Percentiles rank a stretch among this genome's conserved stretches.
Evolutionary conservation across 2,113 vertebrate genomes (phyloP).

Genomic region (Carlito syrichta): DNA sequence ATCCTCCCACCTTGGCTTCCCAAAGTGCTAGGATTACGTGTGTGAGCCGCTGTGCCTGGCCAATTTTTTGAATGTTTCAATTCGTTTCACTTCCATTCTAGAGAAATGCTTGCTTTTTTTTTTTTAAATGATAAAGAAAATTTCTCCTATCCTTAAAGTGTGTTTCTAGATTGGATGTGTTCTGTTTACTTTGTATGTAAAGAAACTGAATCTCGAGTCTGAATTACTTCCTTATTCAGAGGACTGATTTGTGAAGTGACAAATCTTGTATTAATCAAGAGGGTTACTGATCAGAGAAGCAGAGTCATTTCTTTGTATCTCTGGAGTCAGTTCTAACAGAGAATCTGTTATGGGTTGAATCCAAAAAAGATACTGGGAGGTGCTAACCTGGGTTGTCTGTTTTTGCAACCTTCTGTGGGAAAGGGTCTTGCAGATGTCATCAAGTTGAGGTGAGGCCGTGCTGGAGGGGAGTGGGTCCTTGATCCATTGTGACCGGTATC

Average conservation of each 20-base stretch:
- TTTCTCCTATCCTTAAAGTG: constrained; percentile 15
- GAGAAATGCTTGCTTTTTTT: not conserved
- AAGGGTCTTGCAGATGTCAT: not conserved
- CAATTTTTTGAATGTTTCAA: too few relatives aligned
- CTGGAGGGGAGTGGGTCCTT: not conserved
- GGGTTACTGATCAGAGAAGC: not conserved
- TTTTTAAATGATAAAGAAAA: not conserved
- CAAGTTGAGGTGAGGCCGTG: not conserved
- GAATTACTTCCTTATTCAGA: not conserved
- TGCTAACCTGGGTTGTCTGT: not conserved
- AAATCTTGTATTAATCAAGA: not conserved
- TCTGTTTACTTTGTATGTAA: not conserved
- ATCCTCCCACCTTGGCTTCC: too few relatives aligned
- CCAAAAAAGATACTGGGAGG: not conserved
- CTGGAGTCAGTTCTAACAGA: not conserved
- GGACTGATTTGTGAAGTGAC: not conserved
- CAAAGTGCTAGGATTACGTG: too few relatives aligned
- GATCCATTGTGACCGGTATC: not conserved
- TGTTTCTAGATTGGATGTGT: not conserved
- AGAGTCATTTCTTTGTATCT: not conserved
- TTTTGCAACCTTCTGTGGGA: not conserved
- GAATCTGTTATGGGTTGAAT: not conserved
- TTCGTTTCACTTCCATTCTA: not conserved
- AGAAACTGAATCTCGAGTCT: not conserved
- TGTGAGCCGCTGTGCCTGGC: too few relatives aligned